These are phyloP conservation scores for Brachyptera risi DNA, from an alignment of 2,888 invertebrate genomes.

Conservation along the genomic window DNA sequence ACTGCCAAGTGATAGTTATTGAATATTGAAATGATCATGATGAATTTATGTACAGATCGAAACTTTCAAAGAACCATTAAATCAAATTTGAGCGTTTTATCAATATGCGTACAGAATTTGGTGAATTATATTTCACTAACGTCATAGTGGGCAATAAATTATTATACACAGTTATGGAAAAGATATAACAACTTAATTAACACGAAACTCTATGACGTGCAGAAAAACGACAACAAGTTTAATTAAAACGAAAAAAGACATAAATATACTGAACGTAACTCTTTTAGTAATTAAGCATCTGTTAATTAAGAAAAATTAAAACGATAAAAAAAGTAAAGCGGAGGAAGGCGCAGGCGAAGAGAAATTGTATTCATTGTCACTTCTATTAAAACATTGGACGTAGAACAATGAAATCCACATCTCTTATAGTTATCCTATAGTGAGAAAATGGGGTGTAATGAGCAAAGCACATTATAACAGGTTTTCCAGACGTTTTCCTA, in stretches of 20 bases:
- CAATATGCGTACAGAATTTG: too few relatives aligned
- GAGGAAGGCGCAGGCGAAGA: not conserved
- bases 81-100: too few relatives aligned
- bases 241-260: slow-evolving; percentile 21
- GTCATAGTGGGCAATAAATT: slow-evolving; percentile 4
- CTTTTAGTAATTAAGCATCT: slow-evolving; percentile 13
- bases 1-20: too few relatives aligned
- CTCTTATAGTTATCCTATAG: not conserved
- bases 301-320: slow-evolving; percentile 18
- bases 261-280: slow-evolving; percentile 15
- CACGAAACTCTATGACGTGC: slow-evolving; percentile 10
- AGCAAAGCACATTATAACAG: not conserved
- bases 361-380: not conserved
- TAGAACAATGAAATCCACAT: slow-evolving; percentile 18
- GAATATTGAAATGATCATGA: too few relatives aligned
- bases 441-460: not conserved
- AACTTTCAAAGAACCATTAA: too few relatives aligned
- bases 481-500: slow-evolving; percentile 9
- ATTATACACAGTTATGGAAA: not conserved
- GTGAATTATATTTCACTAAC: too few relatives aligned
- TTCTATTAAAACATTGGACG: too few relatives aligned
- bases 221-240: slow-evolving; percentile 12
- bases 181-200: slow-evolving; percentile 4
- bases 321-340: slow-evolving; percentile 3
- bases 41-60: too few relatives aligned